Conservation (phyloP, 2,888 invertebrate genomes). For the Latheticus oryzae region DNA sequence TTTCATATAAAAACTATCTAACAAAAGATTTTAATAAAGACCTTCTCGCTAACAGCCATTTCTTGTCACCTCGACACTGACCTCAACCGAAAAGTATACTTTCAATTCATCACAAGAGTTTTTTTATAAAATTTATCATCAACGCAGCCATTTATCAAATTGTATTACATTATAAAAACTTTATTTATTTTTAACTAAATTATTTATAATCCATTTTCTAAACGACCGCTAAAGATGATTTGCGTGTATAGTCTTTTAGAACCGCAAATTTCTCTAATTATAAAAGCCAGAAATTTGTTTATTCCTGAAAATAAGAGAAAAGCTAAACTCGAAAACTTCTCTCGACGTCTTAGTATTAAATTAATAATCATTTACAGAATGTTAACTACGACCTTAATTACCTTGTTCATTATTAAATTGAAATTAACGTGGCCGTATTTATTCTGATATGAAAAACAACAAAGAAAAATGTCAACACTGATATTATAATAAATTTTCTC, state of each 20-base stretch:
- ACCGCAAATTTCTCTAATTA: no score
- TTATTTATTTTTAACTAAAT: no score
- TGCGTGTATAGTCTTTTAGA: no score
- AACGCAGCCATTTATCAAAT: slow-evolving; percentile 32
- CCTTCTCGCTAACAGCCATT: slow-evolving; percentile 17
- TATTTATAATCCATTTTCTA: no score
- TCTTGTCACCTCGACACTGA: slow-evolving; percentile 28
- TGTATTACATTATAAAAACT: no score
- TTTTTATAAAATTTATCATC: no score
- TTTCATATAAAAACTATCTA: slow-evolving; percentile 28
- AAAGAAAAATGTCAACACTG: slow-evolving; percentile 20
- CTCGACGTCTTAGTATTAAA: no score
- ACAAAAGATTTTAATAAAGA: slow-evolving; percentile 38
- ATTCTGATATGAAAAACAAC: neutral
- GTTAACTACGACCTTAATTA: slow-evolving; percentile 25
- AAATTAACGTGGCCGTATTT: slow-evolving; percentile 18
- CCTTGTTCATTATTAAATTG: slow-evolving; percentile 20
- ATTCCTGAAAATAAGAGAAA: no score
- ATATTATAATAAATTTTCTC: slow-evolving; percentile 3
- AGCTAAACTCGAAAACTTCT: no score
- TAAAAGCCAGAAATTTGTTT: no score
- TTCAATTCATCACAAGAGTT: slow-evolving; percentile 30
- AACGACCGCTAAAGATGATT: no score
- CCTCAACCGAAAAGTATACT: slow-evolving; percentile 25
- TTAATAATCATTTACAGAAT: slow-evolving; percentile 9